Percentiles rank a stretch among this genome's conserved stretches.
Conservation (phyloP, 2,113 vertebrate genomes). For the Pseudonaja textilis region DNA sequence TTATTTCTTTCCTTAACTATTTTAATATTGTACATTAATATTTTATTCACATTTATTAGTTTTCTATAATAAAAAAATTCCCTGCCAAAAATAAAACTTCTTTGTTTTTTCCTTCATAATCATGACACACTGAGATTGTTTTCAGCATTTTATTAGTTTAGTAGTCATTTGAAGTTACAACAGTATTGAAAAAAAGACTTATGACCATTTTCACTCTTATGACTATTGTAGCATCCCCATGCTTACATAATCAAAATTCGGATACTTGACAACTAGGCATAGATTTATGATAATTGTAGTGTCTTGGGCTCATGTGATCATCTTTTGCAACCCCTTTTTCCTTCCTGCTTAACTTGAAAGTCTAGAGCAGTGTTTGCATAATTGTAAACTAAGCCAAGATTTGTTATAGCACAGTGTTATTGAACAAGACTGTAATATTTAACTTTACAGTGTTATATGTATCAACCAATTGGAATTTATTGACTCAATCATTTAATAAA, state of each 20-base stretch:
- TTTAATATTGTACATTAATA: neutral
- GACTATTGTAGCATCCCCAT: neutral
- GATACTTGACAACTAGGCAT: neutral
- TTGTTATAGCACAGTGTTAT: neutral
- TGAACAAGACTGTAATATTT: neutral
- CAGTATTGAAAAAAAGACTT: neutral
- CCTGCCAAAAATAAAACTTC: neutral
- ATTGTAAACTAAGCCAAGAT: neutral
- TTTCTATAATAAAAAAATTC: neutral
- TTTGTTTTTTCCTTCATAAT: neutral
- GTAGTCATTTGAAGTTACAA: neutral
- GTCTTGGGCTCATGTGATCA: neutral
- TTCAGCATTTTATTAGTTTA: neutral
- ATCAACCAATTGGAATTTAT: neutral
- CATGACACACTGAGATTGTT: neutral
- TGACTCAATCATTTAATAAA: neutral
- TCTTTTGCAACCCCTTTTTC: neutral
- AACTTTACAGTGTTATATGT: neutral
- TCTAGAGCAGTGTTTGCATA: neutral
- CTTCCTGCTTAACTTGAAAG: neutral
- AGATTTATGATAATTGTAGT: neutral
- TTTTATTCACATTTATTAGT: neutral
- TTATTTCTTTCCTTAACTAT: neutral
- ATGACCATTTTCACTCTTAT: neutral
- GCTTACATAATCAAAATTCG: neutral